Evolutionary conservation across 2,113 vertebrate genomes (phyloP).

Genomic region (Cheilinus undulatus): DNA sequence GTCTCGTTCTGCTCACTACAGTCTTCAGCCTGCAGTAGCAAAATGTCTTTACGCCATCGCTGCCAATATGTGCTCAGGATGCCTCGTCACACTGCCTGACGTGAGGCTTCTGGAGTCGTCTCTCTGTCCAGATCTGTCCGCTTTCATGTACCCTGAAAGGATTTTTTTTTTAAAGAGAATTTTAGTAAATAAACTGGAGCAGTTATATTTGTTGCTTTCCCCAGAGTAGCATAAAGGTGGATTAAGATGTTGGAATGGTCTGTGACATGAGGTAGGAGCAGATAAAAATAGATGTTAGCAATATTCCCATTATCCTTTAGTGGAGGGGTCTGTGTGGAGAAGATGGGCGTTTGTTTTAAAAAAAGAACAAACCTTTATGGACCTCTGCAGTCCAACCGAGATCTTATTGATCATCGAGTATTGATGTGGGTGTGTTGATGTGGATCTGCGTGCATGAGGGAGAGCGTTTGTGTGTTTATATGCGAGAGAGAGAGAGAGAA

Average conservation of each 20-base stretch:
- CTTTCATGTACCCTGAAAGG: constrained; percentile 27
- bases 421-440: constrained; percentile 33
- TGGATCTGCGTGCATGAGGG: constrained; percentile 5
- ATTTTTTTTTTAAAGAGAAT: constrained; percentile 15
- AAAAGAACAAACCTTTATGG: constrained; percentile 12
- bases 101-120: constrained; percentile 54
- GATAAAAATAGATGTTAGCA: constrained; percentile 41
- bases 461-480: background rate
- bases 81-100: constrained; percentile 56
- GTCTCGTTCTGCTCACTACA: constrained; percentile 43
- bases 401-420: constrained; percentile 43
- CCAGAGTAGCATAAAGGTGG: constrained; percentile 15
- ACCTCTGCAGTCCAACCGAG: constrained; percentile 14
- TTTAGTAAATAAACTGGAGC: constrained; percentile 20
- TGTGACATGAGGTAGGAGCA: constrained; percentile 23
- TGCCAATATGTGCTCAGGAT: constrained; percentile 67
- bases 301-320: constrained; percentile 49
- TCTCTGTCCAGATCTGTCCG: constrained; percentile 41
- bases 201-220: constrained; percentile 27
- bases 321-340: constrained; percentile 25
- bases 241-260: constrained; percentile 27
- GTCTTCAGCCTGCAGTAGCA: constrained; percentile 55
- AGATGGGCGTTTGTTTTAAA: background rate
- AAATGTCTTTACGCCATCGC: constrained; percentile 58
- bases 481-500: background rate